Base-by-base conservation (phyloP, 2,113 vertebrate species). In the Zapus hudsonius region DNA sequence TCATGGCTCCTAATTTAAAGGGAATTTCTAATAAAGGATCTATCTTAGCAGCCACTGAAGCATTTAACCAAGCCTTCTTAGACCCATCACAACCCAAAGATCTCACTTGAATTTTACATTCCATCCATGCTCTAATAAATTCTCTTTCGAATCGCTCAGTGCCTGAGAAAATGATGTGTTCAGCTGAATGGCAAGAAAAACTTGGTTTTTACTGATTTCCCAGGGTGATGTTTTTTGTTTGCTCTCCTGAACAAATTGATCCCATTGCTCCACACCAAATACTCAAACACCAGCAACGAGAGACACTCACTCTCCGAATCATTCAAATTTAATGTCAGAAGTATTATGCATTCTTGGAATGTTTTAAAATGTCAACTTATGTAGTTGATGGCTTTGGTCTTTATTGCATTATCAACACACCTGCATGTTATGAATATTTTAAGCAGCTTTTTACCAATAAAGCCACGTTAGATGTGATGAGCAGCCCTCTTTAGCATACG, bases 191-290 rank as follows among this genome's bases (percentile, higher is more conserved):
- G 47, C 73, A 94, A 83, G 63, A 85, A 95, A 96, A 97, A 42
- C 61, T 92, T 61, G 31, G 63, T 87, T 96, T 89, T 84, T 85
- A 91, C 95, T 97, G 89, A 97, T 97, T 97, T 97, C 3, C 4
- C 47, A 89, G 36, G 63, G 33, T 78, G 47, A 82, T 66, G 25
- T 22, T 83, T 96, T 82, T 76, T 33, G 15, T 84, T 91, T 69
- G 40, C 84, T 89, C 31, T 91, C 47, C 81, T 67, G 86, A 92
- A 84, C 85, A 95, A 91, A 90, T 74, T 81, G 93, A 94, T 91
- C 66, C 64, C 91, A 67, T 25, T 93, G 57, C 42, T 87, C 0
- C 17, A 31, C 1, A 67, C 61, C 81, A 93, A 92, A 82, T 92
- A 78, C 22, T 94, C 91, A 89, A 63, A 86, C 22, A 9, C 88